phyloP scores from a whole-genome alignment of 1,140 invertebrate genomes.

The Psilanteris sp. region DNA sequence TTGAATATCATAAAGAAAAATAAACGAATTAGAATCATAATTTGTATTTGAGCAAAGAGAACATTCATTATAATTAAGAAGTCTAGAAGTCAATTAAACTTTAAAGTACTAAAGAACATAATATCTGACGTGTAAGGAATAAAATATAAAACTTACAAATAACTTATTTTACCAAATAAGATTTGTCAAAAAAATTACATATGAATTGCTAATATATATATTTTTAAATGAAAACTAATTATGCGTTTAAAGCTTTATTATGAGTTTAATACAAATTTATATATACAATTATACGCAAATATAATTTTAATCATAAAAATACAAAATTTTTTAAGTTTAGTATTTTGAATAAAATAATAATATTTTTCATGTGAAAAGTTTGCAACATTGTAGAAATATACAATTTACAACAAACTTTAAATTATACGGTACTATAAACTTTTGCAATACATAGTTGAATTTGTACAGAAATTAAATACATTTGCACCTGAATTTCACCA shows the following conservation, averaged over 20 bases:
- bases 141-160: constrained; percentile 23
- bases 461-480: constrained; percentile 20
- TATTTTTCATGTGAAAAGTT: constrained; percentile 9
- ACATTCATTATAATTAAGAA: constrained; percentile 45
- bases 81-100: constrained; percentile 47
- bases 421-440: constrained; percentile 28
- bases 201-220: no score
- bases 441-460: constrained; percentile 15
- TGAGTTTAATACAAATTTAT: no score
- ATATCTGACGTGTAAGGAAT: constrained; percentile 32
- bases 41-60: constrained; percentile 10
- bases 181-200: no score
- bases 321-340: no score
- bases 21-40: constrained; percentile 16
- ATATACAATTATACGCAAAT: no score
- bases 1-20: constrained; percentile 7
- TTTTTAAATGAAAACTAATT: no score
- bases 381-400: constrained; percentile 1
- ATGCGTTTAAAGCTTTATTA: no score
- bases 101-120: constrained; percentile 21
- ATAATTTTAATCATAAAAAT: no score
- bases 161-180: constrained; percentile 32
- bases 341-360: constrained; percentile 6
- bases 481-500: constrained; percentile 12
- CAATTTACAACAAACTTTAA: constrained; percentile 20